These are phyloP conservation scores for Saccostrea glomerata DNA, from an alignment of 1,140 invertebrate species.

Conservation along the genomic window DNA sequence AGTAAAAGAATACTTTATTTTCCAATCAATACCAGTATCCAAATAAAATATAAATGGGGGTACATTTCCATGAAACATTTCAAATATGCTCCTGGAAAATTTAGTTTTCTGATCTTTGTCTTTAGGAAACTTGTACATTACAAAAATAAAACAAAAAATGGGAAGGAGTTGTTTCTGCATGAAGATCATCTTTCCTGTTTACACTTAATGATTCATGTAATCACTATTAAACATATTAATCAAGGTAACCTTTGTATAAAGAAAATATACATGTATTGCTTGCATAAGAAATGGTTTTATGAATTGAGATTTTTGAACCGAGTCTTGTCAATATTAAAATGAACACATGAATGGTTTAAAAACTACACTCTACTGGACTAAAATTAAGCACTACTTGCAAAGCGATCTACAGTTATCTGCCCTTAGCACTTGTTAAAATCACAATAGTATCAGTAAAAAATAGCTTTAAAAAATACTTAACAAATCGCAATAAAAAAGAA, in stretches of 20 bases:
- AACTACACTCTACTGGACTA: neutral
- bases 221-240: no score
- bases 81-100: neutral
- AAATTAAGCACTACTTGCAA: neutral
- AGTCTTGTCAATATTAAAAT: neutral
- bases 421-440: neutral
- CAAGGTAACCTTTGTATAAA: no score
- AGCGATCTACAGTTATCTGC: neutral
- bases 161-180: neutral
- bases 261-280: neutral
- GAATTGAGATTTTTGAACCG: neutral
- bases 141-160: neutral
- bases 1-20: no score
- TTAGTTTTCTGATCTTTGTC: neutral
- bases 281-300: neutral
- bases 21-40: no score
- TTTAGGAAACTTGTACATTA: neutral
- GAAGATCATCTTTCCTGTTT: neutral
- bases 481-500: no score
- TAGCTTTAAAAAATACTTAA: no score
- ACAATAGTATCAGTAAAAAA: neutral
- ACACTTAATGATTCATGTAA: no score
- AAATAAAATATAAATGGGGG: neutral
- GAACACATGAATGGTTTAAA: conserved; percentile 28
- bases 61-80: neutral